Evolutionary conservation across 2,113 vertebrate genomes (phyloP).

Genomic region (Ornithorhynchus anatinus): DNA sequence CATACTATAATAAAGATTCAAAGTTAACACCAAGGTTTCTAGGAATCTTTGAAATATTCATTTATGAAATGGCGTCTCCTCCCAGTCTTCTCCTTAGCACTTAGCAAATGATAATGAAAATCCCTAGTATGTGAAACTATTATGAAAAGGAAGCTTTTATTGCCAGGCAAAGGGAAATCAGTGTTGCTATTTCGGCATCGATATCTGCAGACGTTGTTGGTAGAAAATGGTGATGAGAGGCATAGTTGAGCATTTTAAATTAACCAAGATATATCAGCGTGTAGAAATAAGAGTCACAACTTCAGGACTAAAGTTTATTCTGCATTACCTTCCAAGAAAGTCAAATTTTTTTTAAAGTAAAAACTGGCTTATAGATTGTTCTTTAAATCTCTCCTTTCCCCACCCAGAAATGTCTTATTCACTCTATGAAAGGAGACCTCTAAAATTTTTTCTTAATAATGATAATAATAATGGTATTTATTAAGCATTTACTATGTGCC

Average conservation of each 20-base stretch:
- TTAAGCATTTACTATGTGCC: too few species aligned
- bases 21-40: too few species aligned
- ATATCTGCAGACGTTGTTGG: accelerated
- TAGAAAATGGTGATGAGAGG: neutral
- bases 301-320: accelerated
- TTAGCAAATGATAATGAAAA: neutral
- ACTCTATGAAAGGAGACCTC: too few species aligned
- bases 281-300: neutral
- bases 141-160: neutral
- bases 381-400: too few species aligned
- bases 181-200: accelerated
- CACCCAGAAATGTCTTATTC: too few species aligned
- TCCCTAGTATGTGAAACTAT: neutral
- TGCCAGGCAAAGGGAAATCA: neutral
- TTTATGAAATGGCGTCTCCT: too few species aligned
- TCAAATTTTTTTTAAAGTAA: too few species aligned
- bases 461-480: too few species aligned
- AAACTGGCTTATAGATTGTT: too few species aligned
- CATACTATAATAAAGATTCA: too few species aligned
- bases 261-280: neutral
- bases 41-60: too few species aligned
- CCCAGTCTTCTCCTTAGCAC: neutral
- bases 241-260: accelerated
- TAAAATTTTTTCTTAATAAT: too few species aligned
- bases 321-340: neutral